phyloP scores from a whole-genome alignment of 2,797 vertebrate species.

The Geotrypetes seraphini region DNA sequence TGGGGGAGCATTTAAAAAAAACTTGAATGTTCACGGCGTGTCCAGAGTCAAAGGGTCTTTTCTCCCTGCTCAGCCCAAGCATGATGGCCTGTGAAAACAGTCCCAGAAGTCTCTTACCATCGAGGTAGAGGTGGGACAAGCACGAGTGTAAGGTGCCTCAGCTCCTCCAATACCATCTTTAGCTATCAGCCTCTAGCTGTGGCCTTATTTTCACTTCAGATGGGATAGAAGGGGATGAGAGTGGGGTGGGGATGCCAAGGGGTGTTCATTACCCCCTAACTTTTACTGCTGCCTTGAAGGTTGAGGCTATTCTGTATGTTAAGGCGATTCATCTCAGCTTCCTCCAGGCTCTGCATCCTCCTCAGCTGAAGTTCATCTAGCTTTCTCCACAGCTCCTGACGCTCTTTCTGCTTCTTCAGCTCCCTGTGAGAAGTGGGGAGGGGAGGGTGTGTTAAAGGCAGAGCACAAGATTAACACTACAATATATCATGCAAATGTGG shows the following conservation, averaged over 20 bases:
- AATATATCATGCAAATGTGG: too few relatives aligned
- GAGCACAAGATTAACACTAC: too few relatives aligned
- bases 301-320: conserved; percentile 63
- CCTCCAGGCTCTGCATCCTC: conserved; percentile 68
- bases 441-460: neutral
- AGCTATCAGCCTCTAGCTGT: conserved; percentile 2
- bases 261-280: conserved; percentile 25
- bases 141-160: conserved; percentile 1
- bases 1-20: too few relatives aligned
- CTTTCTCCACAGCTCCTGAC: conserved; percentile 72
- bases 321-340: conserved; percentile 69
- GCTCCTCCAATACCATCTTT: conserved; percentile 9
- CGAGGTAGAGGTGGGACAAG: conserved; percentile 9
- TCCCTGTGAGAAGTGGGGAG: conserved; percentile 46
- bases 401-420: conserved; percentile 72
- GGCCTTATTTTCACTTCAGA: too few relatives aligned
- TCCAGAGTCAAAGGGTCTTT: too few relatives aligned
- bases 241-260: neutral
- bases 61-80: conserved; percentile 2
- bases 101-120: conserved; percentile 1
- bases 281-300: conserved; percentile 35
- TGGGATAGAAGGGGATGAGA: neutral
- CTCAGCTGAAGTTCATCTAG: conserved; percentile 77
- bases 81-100: neutral
- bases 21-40: too few relatives aligned